These are phyloP conservation scores for Dendrocincla fuliginosa DNA, from an alignment of 2,797 vertebrate species.

Conservation along the genomic window DNA sequence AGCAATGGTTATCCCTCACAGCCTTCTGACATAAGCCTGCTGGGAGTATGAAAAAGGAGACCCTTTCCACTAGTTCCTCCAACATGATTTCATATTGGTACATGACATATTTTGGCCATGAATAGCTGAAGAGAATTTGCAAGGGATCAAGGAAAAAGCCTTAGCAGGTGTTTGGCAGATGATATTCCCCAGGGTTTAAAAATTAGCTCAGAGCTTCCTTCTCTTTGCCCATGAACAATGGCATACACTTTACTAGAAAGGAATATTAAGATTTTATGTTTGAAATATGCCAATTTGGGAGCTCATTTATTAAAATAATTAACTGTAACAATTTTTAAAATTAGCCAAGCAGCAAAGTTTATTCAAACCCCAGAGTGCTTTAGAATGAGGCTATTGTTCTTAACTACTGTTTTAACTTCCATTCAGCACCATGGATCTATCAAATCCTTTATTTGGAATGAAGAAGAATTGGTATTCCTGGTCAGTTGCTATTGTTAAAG, in stretches of 20 bases:
- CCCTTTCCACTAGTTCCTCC: constrained; percentile 42
- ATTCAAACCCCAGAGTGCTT: constrained; percentile 46
- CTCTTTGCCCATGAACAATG: constrained; percentile 22
- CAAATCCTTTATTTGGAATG: constrained; percentile 54
- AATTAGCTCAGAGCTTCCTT: constrained; percentile 29
- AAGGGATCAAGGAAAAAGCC: constrained; percentile 50
- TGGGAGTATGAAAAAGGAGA: constrained; percentile 40
- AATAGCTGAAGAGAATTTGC: constrained; percentile 63
- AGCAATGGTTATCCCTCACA: constrained; percentile 77
- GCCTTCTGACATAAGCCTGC: constrained; percentile 65
- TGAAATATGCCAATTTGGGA: constrained; percentile 69
- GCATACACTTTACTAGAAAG: constrained; percentile 29
- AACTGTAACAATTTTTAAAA: constrained; percentile 63
- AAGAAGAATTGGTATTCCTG: constrained; percentile 8
- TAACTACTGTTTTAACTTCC: constrained; percentile 36
- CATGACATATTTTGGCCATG: constrained; percentile 38
- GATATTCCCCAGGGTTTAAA: constrained; percentile 4
- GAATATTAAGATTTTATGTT: constrained; percentile 62
- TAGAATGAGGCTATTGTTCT: constrained; percentile 53
- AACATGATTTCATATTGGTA: neutral
- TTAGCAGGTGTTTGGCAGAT: constrained; percentile 1
- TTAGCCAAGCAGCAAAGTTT: constrained; percentile 60
- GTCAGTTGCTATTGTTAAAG: constrained; percentile 7
- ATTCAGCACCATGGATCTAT: constrained; percentile 40
- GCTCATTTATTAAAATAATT: constrained; percentile 60